Percentiles rank a stretch among this genome's conserved stretches.
Conservation (phyloP, 1,140 invertebrate genomes). For the Monochamus saltuarius region DNA sequence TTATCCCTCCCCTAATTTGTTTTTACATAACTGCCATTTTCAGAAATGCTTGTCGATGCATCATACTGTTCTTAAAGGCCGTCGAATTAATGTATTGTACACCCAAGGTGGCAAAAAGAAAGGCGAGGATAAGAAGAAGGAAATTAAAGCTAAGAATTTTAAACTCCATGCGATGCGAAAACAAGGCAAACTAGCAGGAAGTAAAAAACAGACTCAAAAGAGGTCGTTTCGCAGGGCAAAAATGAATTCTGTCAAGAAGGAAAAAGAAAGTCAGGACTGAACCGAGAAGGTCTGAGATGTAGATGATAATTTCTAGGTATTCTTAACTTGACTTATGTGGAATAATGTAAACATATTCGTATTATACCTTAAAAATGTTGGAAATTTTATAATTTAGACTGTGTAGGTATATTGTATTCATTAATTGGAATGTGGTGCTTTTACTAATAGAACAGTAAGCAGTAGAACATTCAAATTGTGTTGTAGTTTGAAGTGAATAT, state of each 20-base stretch:
- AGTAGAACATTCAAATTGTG: too few species aligned
- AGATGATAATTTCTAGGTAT: not conserved
- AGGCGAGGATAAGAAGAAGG: conserved; percentile 43
- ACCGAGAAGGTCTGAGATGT: not conserved
- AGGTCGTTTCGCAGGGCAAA: conserved; percentile 49
- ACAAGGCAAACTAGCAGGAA: conserved; percentile 51
- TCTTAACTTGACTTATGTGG: not conserved
- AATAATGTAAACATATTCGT: too few species aligned
- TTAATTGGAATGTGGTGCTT: too few species aligned
- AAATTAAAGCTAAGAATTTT: conserved; percentile 53
- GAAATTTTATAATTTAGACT: too few species aligned
- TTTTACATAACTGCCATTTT: conserved; percentile 21
- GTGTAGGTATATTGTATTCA: too few species aligned
- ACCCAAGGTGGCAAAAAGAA: conserved; percentile 50
- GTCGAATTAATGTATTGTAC: conserved; percentile 54
- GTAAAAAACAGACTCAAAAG: conserved; percentile 48
- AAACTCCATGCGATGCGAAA: conserved; percentile 54
- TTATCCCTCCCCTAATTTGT: too few species aligned
- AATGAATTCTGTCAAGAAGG: conserved; percentile 16
- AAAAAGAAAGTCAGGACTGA: conserved; percentile 11
- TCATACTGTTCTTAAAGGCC: conserved; percentile 51
- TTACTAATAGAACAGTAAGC: too few species aligned
- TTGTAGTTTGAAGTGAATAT: too few species aligned
- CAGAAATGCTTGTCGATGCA: conserved; percentile 57
- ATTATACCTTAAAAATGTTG: too few species aligned